Conservation (phyloP, 2,113 vertebrate genomes). For the Chamaea fasciata region DNA sequence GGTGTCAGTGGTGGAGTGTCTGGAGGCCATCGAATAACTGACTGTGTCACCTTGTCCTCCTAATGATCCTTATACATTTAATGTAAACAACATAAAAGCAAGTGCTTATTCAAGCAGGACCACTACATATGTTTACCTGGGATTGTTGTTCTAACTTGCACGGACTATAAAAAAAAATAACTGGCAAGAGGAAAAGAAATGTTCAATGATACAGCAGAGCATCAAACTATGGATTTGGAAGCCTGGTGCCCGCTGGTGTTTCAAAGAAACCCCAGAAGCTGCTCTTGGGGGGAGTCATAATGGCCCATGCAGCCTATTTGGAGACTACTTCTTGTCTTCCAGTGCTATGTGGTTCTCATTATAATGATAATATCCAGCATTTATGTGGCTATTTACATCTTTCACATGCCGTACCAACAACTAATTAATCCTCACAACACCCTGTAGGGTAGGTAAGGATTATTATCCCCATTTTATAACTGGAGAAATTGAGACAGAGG, state of each 20-base stretch:
- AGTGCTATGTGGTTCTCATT: constrained; percentile 42
- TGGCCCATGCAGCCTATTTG: constrained; percentile 25
- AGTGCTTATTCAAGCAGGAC: constrained; percentile 71
- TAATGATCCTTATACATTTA: constrained; percentile 71
- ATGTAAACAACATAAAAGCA: constrained; percentile 68
- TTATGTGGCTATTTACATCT: constrained; percentile 62
- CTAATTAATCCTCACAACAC: constrained; percentile 68
- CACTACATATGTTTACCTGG: constrained; percentile 69
- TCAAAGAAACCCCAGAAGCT: constrained; percentile 44
- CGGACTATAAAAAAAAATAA: constrained; percentile 41
- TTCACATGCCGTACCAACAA: constrained; percentile 38
- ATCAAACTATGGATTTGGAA: constrained; percentile 27
- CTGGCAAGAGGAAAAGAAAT: background rate
- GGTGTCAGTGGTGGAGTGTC: constrained; percentile 64
- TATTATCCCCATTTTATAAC: constrained; percentile 54
- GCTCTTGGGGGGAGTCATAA: constrained; percentile 18
- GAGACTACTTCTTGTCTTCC: constrained; percentile 43
- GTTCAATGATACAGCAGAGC: background rate
- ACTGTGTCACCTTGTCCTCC: constrained; percentile 72
- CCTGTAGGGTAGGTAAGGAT: constrained; percentile 53
- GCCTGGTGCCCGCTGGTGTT: constrained; percentile 5
- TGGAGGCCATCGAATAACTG: constrained; percentile 64
- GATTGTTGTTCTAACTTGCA: constrained; percentile 50
- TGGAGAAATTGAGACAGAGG: constrained; percentile 24
- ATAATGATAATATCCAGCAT: constrained; percentile 54